Evolutionary conservation across 2,888 invertebrate species (phyloP).

Genomic region (Tachina lurida): DNA sequence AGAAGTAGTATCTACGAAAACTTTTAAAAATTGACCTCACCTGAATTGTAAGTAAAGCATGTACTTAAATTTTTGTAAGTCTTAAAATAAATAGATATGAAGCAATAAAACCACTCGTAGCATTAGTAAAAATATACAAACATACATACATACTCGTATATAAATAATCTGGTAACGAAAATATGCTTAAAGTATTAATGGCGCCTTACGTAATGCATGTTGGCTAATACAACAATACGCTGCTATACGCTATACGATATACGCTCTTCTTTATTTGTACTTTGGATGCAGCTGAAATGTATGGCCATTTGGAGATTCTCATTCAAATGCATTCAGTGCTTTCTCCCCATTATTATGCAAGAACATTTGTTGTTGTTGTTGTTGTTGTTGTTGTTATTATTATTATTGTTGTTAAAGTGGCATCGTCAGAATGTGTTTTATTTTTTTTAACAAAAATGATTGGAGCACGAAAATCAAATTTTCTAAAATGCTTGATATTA

Average conservation of each 20-base stretch:
- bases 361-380: conserved; percentile 29
- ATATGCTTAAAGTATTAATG: conserved; percentile 54
- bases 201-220: conserved; percentile 50
- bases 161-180: conserved; percentile 51
- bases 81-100: conserved; percentile 30
- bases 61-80: conserved; percentile 1
- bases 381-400: neutral
- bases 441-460: conserved; percentile 74
- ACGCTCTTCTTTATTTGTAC: neutral
- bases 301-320: neutral
- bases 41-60: conserved; percentile 56
- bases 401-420: conserved; percentile 47
- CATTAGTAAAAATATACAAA: neutral
- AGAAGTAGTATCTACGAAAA: conserved; percentile 29
- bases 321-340: conserved; percentile 32
- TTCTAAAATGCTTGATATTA: conserved; percentile 66
- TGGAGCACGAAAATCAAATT: conserved; percentile 80
- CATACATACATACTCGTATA: neutral
- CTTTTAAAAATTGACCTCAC: conserved; percentile 64
- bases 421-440: conserved; percentile 51
- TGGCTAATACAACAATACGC: conserved; percentile 14
- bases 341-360: conserved; percentile 55
- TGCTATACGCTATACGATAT: too few species aligned
- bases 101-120: neutral
- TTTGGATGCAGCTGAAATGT: conserved; percentile 23